Evolutionary conservation across 1,140 invertebrate genomes (phyloP), one percentile per base, ranked within the genome.

Genomic region (Caenorhabditis tropicalis): DNA sequence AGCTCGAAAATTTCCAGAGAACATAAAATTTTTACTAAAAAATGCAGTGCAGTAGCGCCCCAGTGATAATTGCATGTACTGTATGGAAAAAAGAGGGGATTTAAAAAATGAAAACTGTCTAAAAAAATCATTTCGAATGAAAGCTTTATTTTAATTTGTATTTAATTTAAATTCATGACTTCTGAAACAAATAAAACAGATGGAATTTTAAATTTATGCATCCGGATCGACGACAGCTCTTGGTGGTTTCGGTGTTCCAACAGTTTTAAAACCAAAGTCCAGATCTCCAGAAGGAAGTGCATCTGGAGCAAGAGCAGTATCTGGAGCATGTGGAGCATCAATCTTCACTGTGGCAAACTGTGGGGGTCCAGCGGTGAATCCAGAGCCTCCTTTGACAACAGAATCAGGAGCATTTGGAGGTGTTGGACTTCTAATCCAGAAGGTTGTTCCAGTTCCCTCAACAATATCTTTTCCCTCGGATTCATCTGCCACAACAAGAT

Each of bases 341-440:
- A 31, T 31, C 12, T 43, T 24, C 2, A 43, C 33, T 46, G 65
- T 43, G 29, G 7, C 65, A 10, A 15, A 43, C 36, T 24, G 65
- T 9, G 58, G 16, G 16, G 7, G 29, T 12, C 33, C 33, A 19
- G 16, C 33, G 16, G 48, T 51, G 19, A 51, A 51, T 12, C 21
- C 53, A 56, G 53, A 5, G 24, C 53, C 53, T 24, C 15, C 27
- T 16, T n/a, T 10, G 3, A n/a, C 21, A 31, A 43, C 36, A 21
- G 29, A n/a, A 21, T 19, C 9, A 10, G 36, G 65, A 27, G 36
- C n/a, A 31, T 74, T 43, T 46, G 65, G 65, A 39, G 65, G 33
- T 2, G 65, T 74, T 39, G 65, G 65, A n/a, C 36, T 43, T 43
- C 65, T 74, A 12, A 74, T 74, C 65, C 65, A 74, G 29, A 74